These are phyloP conservation scores for Prionailurus bengalensis DNA, from an alignment of 2,113 vertebrate genomes.

Conservation along the genomic window DNA sequence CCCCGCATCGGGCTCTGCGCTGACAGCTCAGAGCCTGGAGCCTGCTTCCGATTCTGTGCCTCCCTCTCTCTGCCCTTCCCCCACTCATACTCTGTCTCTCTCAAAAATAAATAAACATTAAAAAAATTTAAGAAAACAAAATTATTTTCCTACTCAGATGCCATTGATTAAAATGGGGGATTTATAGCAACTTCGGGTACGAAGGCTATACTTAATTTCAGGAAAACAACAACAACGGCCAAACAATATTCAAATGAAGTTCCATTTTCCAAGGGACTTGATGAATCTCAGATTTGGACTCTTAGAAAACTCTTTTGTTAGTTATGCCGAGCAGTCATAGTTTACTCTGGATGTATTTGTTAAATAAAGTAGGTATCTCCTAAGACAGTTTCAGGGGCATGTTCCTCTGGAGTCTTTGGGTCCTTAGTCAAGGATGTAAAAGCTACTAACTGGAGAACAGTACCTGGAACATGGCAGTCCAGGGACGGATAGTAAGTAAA, in stretches of 20 bases:
- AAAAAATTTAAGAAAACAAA: too few species aligned
- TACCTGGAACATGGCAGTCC: rapidly evolving
- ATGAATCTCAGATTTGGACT: neutral
- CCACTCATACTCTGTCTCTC: too few species aligned
- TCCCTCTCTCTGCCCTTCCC: too few species aligned
- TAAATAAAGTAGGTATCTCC: neutral
- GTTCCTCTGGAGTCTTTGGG: neutral
- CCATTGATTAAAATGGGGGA: neutral
- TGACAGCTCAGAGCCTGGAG: too few species aligned
- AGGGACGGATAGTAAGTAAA: rapidly evolving
- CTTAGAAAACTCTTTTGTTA: neutral
- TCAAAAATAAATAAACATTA: too few species aligned
- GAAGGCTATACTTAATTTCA: neutral
- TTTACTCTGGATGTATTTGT: neutral
- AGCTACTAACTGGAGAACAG: neutral
- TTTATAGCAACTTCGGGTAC: neutral
- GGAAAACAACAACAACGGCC: neutral
- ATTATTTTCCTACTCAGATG: neutral
- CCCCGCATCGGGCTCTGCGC: too few species aligned
- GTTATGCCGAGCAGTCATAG: too few species aligned
- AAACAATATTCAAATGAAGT: neutral
- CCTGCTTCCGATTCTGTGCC: too few species aligned
- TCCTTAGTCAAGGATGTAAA: neutral
- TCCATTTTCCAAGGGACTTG: neutral
- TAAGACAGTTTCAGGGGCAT: too few species aligned